Evolutionary conservation across 2,888 invertebrate genomes (phyloP).

Genomic region (Synanthedon myopaeformis): DNA sequence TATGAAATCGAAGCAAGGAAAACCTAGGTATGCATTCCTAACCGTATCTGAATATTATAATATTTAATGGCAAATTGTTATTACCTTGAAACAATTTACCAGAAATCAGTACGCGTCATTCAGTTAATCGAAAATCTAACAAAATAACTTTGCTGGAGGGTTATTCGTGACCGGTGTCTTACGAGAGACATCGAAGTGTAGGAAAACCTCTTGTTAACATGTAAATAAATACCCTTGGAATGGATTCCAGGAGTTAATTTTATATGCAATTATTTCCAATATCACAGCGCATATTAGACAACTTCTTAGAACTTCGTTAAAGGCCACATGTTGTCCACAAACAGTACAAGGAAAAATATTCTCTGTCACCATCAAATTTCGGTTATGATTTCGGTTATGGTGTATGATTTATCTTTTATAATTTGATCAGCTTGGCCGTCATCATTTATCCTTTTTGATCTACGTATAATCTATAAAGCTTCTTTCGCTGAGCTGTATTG

Average conservation of each 20-base stretch:
- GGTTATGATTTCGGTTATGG: no score
- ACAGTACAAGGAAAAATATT: no score
- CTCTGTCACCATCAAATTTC: no score
- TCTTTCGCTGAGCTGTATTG: no score
- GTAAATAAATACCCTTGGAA: constrained; percentile 4
- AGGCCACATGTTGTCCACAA: not conserved
- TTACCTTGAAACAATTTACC: not conserved
- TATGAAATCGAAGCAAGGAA: no score
- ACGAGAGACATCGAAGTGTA: constrained; percentile 6
- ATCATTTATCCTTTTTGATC: no score
- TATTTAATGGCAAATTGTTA: not conserved
- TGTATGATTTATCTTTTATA: no score
- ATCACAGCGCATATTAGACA: not conserved
- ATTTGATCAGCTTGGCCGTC: no score
- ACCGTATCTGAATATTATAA: no score
- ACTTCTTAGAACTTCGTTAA: not conserved
- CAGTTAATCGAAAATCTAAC: constrained; percentile 3
- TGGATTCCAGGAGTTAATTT: constrained; percentile 12
- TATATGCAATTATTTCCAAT: constrained; percentile 8
- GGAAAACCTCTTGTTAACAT: not conserved
- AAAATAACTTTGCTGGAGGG: constrained; percentile 10
- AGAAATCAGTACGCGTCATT: not conserved
- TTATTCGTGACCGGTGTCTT: constrained; percentile 13
- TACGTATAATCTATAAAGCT: no score
- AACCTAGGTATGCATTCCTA: no score